Evolutionary conservation across 2,888 invertebrate genomes (phyloP).

Genomic region (Imbricaverruca yamaguchii): DNA sequence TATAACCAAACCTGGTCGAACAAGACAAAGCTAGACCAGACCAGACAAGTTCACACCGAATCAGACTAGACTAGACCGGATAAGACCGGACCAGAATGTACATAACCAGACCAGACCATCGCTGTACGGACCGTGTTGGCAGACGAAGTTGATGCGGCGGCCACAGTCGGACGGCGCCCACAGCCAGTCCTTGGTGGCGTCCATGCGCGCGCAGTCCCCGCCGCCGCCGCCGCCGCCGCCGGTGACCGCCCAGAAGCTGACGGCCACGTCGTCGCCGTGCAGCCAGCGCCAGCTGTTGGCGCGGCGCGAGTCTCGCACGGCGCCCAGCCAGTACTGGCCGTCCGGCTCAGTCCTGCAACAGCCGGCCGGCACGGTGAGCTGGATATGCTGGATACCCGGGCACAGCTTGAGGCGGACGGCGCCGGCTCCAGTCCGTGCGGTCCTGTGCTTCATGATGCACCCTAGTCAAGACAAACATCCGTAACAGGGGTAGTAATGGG

Average conservation of each 20-base stretch:
- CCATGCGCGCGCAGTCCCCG: conserved; percentile 80
- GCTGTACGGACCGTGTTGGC: conserved; percentile 65
- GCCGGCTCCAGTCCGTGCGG: too few relatives aligned
- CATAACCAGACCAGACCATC: background rate
- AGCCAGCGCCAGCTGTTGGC: conserved; percentile 81
- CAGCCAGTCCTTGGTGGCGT: conserved; percentile 87
- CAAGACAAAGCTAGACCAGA: too few relatives aligned
- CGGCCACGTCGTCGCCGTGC: conserved; percentile 74
- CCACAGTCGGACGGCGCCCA: conserved; percentile 89
- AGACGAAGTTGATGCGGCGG: conserved; percentile 75
- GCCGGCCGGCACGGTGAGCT: background rate
- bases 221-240: conserved; percentile 59
- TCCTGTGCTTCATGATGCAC: too few relatives aligned
- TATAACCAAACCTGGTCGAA: too few relatives aligned
- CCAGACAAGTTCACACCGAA: too few relatives aligned
- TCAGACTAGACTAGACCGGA: background rate
- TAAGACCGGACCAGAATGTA: background rate
- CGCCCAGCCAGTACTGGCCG: conserved; percentile 93
- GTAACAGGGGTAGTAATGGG: too few relatives aligned
- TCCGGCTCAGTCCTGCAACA: conserved; percentile 68
- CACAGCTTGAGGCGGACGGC: too few relatives aligned
- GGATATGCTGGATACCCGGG: too few relatives aligned
- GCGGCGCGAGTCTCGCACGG: conserved; percentile 71
- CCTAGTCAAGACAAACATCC: too few relatives aligned
- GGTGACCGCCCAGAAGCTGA: conserved; percentile 84